Evolutionary conservation across 2,113 vertebrate genomes (phyloP).

Genomic region (Xyrauchen texanus): DNA sequence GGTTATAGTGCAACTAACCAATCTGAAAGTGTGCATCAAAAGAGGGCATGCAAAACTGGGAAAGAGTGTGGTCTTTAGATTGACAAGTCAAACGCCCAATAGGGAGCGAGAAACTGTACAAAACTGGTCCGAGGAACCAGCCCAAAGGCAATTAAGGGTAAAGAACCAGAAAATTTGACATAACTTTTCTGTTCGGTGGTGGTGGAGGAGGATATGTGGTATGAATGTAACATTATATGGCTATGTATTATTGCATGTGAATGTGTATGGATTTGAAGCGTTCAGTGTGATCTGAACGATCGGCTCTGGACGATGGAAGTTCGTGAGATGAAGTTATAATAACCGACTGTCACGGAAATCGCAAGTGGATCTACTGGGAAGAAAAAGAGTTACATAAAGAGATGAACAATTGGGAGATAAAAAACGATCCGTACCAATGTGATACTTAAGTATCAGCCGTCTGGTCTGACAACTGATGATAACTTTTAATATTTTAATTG

Average conservation of each 20-base stretch:
- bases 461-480: not conserved
- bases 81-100: conserved; percentile 70
- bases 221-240: conserved; percentile 43
- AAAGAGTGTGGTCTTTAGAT: conserved; percentile 57
- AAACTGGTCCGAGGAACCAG: conserved; percentile 69
- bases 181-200: conserved; percentile 59
- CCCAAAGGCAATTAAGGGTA: conserved; percentile 81
- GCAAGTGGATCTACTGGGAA: conserved; percentile 14
- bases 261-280: conserved; percentile 3
- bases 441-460: not conserved
- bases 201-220: conserved; percentile 52
- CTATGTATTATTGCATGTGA: conserved; percentile 34
- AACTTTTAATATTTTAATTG: not conserved
- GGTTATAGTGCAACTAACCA: conserved; percentile 41
- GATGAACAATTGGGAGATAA: conserved; percentile 29
- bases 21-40: conserved; percentile 47
- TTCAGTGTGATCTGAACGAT: not conserved
- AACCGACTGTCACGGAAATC: conserved; percentile 23
- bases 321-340: conserved; percentile 36
- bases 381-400: conserved; percentile 27
- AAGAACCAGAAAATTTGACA: conserved; percentile 77
- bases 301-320: conserved; percentile 18
- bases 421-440: conserved; percentile 6
- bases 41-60: conserved; percentile 52
- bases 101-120: conserved; percentile 62